phyloP scores from a whole-genome alignment of 2,888 invertebrate genomes.

The Embidobia sp. region DNA sequence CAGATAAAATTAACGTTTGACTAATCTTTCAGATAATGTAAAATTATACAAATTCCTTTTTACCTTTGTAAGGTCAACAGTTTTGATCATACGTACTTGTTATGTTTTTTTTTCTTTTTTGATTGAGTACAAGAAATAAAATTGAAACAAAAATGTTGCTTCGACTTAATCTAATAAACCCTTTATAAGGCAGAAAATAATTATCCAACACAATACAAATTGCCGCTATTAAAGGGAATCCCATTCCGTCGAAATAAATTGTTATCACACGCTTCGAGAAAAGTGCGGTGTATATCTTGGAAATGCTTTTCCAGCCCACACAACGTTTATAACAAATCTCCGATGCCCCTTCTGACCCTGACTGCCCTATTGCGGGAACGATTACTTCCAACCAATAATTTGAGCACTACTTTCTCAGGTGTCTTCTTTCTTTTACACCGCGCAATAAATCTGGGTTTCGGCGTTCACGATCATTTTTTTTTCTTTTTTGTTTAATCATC shows the following conservation, averaged over 20 bases:
- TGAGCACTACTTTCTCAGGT: constrained; percentile 61
- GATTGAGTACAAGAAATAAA: no score
- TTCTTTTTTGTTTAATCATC: no score
- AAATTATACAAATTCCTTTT: no score
- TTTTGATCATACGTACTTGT: no score
- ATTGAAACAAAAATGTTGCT: no score
- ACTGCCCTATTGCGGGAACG: constrained; percentile 60
- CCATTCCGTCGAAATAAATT: constrained; percentile 1
- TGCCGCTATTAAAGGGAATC: no score
- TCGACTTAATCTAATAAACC: no score
- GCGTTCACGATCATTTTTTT: constrained; percentile 27
- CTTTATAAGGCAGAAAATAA: no score
- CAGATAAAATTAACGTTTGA: constrained; percentile 10
- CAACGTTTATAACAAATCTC: constrained; percentile 57
- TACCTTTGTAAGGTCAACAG: no score
- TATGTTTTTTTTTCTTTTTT: no score
- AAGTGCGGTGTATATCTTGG: constrained; percentile 24
- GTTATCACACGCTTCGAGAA: constrained; percentile 12
- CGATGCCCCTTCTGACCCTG: constrained; percentile 48
- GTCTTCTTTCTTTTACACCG: constrained; percentile 47
- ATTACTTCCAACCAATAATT: constrained; percentile 66
- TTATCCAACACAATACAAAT: no score
- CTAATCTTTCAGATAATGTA: no score
- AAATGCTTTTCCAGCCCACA: constrained; percentile 63
- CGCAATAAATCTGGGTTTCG: constrained; percentile 52